Base-by-base conservation (phyloP, 2,797 vertebrate species). In the Nannoperca australis region DNA sequence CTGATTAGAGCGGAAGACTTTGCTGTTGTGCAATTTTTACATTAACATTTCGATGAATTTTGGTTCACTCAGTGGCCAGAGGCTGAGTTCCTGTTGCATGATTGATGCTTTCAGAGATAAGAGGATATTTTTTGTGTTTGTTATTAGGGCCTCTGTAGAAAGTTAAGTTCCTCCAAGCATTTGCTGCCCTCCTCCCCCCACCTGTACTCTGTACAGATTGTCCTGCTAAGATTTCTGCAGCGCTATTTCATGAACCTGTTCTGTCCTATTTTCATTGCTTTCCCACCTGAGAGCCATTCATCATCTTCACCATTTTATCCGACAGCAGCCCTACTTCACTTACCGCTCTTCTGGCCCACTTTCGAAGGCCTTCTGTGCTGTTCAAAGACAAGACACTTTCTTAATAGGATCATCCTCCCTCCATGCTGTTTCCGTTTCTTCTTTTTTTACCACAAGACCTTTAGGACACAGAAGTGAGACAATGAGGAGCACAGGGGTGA, bases 281-380 rank as follows among this genome's bases (percentile, higher is more conserved):
- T 92, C 92, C 93, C 82, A 91, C 93, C 89, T 91, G 87, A 94
- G 90, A 87, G 86, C 91, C 90, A 95, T 96, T 94, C 93, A 95
- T 95, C 95, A 95, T 93, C 89, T 79, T 93, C 91, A 87, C 86
- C 81, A 70, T 83, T 85, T 87, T 14, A 82, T 85, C 84, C 80
- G 83, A 93, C 91, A 93, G 91, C 90, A 93, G 93, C 85, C 92
- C 93, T 92, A 92, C 90, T 94, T 93, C 90, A 85, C 89, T 89
- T 76, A 59, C 66, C 78, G 24, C 89, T 89, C 87, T 70, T 90
- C 78, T 94, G 94, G 87, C 95, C 95, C 93, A 95, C 89, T 95
- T 95, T 93, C 83, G 86, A 85, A 77, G 73, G 81, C 81, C 83
- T 87, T 85, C 87, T 77, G 74, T 58, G 61, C 89, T 85, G 76